Conservation (phyloP, 1,140 invertebrate genomes). For the Colletes latitarsis region DNA sequence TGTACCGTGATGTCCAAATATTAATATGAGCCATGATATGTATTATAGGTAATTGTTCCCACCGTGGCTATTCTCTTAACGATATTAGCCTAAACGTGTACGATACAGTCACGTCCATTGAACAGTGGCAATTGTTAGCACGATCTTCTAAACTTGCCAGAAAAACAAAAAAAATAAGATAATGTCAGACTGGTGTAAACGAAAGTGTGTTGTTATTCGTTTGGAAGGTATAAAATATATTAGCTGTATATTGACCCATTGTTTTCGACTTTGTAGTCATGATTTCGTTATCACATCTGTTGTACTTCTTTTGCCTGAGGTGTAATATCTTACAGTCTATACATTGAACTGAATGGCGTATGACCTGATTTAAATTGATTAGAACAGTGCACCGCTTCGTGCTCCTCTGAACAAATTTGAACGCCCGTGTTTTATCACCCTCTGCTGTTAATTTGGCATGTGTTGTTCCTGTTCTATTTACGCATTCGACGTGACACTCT, state of each 20-base stretch:
- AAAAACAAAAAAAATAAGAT: neutral
- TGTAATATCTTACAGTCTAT: conserved; percentile 19
- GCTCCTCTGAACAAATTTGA: conserved; percentile 1
- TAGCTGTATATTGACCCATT: conserved; percentile 10
- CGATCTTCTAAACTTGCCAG: conserved; percentile 11
- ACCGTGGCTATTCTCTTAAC: conserved; percentile 12
- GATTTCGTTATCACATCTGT: conserved; percentile 21
- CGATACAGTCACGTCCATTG: neutral
- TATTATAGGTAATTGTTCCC: neutral
- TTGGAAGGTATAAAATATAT: conserved; percentile 22
- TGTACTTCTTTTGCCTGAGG: conserved; percentile 16
- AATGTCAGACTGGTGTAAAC: conserved; percentile 11
- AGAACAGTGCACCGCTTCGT: conserved; percentile 25
- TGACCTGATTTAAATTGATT: conserved; percentile 26
- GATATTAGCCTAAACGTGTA: neutral
- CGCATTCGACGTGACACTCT: neutral
- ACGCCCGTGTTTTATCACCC: neutral
- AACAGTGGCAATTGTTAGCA: conserved; percentile 13
- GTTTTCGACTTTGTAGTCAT: conserved; percentile 21
- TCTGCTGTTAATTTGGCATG: conserved; percentile 33
- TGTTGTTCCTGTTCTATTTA: conserved; percentile 4
- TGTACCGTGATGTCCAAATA: no score
- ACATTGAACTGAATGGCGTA: conserved; percentile 24
- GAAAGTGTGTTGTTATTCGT: neutral
- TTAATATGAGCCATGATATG: neutral